phyloP scores from a whole-genome alignment of 2,888 invertebrate genomes.

The Drosophila siamana region DNA sequence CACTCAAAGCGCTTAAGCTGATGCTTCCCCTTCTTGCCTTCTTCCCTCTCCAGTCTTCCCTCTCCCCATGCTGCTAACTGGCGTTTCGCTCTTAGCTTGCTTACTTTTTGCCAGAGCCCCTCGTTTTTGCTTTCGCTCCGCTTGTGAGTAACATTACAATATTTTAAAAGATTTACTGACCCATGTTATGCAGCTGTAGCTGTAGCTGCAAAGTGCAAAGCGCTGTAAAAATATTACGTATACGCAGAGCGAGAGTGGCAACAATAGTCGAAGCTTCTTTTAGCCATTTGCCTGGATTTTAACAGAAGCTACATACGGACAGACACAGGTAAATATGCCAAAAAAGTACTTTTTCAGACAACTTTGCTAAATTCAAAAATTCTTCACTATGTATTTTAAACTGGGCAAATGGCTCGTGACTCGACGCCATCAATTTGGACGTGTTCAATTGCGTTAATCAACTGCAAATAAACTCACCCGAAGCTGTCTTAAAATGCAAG shows the following conservation, averaged over 20 bases:
- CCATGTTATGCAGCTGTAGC: conserved; percentile 57
- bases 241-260: conserved; percentile 32
- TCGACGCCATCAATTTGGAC: conserved; percentile 20
- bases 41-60: neutral
- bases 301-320: conserved; percentile 13
- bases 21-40: too few species aligned
- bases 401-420: conserved; percentile 15
- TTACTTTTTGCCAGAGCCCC: conserved; percentile 15
- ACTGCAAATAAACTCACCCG: conserved; percentile 36
- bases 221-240: conserved; percentile 73
- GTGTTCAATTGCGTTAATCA: conserved; percentile 54
- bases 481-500: conserved; percentile 41
- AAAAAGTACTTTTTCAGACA: conserved; percentile 8
- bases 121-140: too few species aligned
- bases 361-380: conserved; percentile 15
- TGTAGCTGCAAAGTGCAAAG: conserved; percentile 70
- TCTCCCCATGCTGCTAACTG: neutral
- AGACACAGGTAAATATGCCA: conserved; percentile 29
- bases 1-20: conserved; percentile 68
- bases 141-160: conserved; percentile 59
- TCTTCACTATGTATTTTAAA: conserved; percentile 4
- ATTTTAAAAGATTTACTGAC: conserved; percentile 79
- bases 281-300: conserved; percentile 40
- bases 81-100: conserved; percentile 2
- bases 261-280: conserved; percentile 48